phyloP scores from a whole-genome alignment of 2,888 invertebrate genomes.

The Ariolimax columbianus region DNA sequence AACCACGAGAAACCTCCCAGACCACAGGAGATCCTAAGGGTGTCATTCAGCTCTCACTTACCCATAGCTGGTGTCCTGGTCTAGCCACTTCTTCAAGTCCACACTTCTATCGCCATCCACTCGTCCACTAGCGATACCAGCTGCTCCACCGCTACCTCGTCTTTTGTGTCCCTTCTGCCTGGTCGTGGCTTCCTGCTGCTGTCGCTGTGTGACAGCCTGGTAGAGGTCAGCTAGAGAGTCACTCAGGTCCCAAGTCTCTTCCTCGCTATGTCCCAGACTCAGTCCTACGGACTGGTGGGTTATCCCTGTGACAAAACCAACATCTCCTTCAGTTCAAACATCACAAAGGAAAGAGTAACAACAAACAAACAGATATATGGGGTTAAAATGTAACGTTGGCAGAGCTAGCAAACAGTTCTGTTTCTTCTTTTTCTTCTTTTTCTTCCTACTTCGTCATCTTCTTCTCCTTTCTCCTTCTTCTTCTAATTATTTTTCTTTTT shows the following conservation, averaged over 20 bases:
- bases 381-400: neutral
- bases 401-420: neutral
- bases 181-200: conserved; percentile 51
- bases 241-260: conserved; percentile 77
- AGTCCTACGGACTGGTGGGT: conserved; percentile 63
- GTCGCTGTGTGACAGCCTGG: conserved; percentile 63
- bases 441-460: too few relatives aligned
- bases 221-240: conserved; percentile 77
- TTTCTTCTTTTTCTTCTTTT: too few relatives aligned
- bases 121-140: conserved; percentile 37
- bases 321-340: too few relatives aligned
- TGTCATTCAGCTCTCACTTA: too few relatives aligned
- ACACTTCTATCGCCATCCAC: conserved; percentile 52
- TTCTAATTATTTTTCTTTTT: too few relatives aligned
- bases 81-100: conserved; percentile 71
- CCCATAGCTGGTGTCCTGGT: conserved; percentile 75
- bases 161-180: conserved; percentile 19
- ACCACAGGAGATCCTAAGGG: neutral
- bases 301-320: conserved; percentile 59
- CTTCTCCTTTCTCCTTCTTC: too few relatives aligned
- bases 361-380: too few relatives aligned
- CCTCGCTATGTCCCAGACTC: conserved; percentile 64
- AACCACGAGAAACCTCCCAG: neutral
- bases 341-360: too few relatives aligned
- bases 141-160: conserved; percentile 38